A percentile compares a stretch with the other conserved stretches of the same genome.
phyloP scores from a whole-genome alignment of 1,140 invertebrate genomes.

The Zaprionus taronus region DNA sequence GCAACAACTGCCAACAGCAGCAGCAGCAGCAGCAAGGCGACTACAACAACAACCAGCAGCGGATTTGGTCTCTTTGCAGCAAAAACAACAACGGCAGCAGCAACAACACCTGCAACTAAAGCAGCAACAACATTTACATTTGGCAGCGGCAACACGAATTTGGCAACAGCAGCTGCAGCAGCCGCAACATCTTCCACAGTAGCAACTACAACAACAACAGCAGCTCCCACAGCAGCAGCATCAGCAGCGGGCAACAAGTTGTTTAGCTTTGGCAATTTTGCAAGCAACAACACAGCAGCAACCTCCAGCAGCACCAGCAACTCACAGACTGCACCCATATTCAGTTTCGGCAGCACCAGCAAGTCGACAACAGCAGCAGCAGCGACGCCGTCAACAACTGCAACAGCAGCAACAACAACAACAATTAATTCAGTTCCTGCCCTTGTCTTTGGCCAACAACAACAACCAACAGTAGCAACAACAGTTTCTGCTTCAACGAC shows the following conservation, averaged over 20 bases:
- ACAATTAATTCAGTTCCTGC: background rate
- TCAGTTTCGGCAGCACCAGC: background rate
- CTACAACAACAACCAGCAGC: conserved; percentile 11
- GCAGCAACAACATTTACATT: background rate
- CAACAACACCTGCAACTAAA: conserved; percentile 5
- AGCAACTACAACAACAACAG: background rate
- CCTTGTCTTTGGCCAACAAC: conserved; percentile 44
- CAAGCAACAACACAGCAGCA: conserved; percentile 6
- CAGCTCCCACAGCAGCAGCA: background rate
- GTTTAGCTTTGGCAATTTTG: conserved; percentile 15
- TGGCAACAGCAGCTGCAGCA: background rate
- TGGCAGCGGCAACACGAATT: background rate
- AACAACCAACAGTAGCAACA: background rate
- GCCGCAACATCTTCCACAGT: background rate
- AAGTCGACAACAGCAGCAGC: conserved; percentile 17
- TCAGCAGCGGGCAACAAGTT: conserved; percentile 7
- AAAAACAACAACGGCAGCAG: conserved; percentile 1
- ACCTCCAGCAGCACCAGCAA: conserved; percentile 2
- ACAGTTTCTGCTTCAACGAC: conserved; percentile 1
- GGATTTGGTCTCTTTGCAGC: conserved; percentile 19
- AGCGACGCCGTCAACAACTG: background rate
- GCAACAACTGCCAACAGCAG: conserved; percentile 2
- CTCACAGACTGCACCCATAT: background rate
- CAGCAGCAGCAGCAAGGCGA: conserved; percentile 18
- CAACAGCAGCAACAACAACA: background rate